These are phyloP conservation scores for Bujurquina vittata DNA, from an alignment of 2,113 vertebrate species.

Conservation along the genomic window DNA sequence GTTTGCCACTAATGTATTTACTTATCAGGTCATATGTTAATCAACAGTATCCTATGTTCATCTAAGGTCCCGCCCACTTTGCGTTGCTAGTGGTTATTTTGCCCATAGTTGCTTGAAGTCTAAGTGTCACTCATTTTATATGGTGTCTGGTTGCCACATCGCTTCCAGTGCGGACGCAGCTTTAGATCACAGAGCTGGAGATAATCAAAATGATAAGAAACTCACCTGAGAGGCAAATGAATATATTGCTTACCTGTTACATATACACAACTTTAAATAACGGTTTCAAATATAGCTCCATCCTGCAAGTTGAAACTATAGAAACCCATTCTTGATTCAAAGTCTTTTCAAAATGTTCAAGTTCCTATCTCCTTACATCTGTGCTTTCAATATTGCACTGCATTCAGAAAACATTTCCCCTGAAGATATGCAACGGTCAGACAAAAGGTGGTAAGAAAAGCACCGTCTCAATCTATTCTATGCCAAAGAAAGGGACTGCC, in stretches of 20 bases:
- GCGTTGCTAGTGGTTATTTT: background rate
- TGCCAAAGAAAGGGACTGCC: conserved; percentile 36
- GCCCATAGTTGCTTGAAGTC: background rate
- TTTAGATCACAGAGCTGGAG: background rate
- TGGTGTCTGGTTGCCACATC: background rate
- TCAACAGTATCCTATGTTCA: background rate
- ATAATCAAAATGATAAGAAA: background rate
- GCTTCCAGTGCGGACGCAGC: background rate
- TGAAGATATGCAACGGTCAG: conserved; percentile 30
- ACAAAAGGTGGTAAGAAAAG: conserved; percentile 49
- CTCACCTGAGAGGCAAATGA: background rate
- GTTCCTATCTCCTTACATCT: conserved; percentile 37
- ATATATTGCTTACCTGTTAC: background rate
- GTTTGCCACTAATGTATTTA: background rate
- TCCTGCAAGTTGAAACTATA: conserved; percentile 23
- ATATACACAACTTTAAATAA: background rate
- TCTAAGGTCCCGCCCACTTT: background rate
- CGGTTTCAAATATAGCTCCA: conserved; percentile 11
- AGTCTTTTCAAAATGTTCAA: conserved; percentile 36
- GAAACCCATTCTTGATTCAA: background rate
- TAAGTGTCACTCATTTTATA: background rate
- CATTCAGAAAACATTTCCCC: conserved; percentile 46
- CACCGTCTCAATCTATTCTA: conserved; percentile 29
- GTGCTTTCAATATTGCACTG: conserved; percentile 19
- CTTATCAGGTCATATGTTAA: background rate